Evolutionary conservation across 2,888 invertebrate species (phyloP).

Genomic region (Heliconius erato): DNA sequence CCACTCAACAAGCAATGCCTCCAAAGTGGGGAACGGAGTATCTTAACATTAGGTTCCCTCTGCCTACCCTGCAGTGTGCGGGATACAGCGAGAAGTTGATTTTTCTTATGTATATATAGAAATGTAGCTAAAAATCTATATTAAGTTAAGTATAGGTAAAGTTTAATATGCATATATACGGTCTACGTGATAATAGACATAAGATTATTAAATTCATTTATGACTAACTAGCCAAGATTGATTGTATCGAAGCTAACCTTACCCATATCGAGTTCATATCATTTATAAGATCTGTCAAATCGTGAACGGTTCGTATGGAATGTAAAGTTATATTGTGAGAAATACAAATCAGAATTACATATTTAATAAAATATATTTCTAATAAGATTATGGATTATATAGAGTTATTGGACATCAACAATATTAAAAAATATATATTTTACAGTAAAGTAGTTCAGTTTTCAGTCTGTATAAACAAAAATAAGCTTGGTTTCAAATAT

Average conservation of each 20-base stretch:
- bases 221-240: slow-evolving; percentile 43
- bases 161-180: background rate
- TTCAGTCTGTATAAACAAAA: no score
- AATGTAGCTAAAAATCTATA: background rate
- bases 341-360: background rate
- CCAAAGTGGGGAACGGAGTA: no score
- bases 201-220: slow-evolving; percentile 30
- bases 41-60: no score
- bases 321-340: background rate
- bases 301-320: slow-evolving; percentile 57
- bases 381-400: background rate
- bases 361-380: background rate
- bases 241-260: slow-evolving; percentile 45
- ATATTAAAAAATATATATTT: background rate
- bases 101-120: no score
- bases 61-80: no score
- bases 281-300: slow-evolving; percentile 75
- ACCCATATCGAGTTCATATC: slow-evolving; percentile 52
- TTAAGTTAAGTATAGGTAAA: background rate
- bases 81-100: no score
- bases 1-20: no score
- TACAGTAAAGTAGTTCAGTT: no score
- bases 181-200: background rate
- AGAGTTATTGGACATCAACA: background rate
- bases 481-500: no score